Conservation (phyloP, 1,140 invertebrate genomes). For the Lepeophtheirus salmonis region DNA sequence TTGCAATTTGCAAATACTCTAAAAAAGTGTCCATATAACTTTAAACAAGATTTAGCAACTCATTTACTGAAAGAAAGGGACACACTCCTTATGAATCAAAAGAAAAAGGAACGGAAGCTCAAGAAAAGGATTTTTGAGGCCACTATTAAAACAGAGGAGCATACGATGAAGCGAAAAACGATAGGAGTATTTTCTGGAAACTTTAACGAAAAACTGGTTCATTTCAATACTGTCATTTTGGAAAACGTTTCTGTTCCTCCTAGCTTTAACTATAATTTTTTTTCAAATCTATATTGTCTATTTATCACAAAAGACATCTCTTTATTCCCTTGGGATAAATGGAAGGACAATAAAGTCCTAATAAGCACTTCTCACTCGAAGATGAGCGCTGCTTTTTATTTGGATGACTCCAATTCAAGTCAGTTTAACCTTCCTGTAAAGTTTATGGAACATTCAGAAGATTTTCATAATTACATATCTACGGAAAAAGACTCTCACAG, state of each 20-base stretch:
- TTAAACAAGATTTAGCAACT: not conserved
- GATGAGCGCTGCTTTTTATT: not conserved
- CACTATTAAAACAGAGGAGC: not conserved
- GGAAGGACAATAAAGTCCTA: not conserved
- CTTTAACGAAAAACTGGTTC: not conserved
- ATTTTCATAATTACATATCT: not conserved
- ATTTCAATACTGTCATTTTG: not conserved
- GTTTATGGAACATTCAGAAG: not conserved
- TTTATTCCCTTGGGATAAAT: not conserved
- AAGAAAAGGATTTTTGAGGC: not conserved
- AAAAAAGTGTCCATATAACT: not conserved
- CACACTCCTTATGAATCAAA: not conserved
- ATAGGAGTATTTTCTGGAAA: not conserved
- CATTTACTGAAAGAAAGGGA: not conserved
- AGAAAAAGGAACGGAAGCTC: too few relatives aligned
- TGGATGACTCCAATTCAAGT: not conserved
- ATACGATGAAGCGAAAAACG: not conserved
- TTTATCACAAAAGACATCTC: not conserved
- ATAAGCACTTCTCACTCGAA: not conserved
- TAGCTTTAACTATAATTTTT: not conserved
- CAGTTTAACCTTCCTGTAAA: not conserved
- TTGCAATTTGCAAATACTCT: not conserved
- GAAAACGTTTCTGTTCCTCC: not conserved
- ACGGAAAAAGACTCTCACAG: not conserved
- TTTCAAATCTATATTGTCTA: not conserved